These are phyloP conservation scores for Drosophila kepulauana DNA, from an alignment of 1,140 invertebrate genomes.

Conservation along the genomic window DNA sequence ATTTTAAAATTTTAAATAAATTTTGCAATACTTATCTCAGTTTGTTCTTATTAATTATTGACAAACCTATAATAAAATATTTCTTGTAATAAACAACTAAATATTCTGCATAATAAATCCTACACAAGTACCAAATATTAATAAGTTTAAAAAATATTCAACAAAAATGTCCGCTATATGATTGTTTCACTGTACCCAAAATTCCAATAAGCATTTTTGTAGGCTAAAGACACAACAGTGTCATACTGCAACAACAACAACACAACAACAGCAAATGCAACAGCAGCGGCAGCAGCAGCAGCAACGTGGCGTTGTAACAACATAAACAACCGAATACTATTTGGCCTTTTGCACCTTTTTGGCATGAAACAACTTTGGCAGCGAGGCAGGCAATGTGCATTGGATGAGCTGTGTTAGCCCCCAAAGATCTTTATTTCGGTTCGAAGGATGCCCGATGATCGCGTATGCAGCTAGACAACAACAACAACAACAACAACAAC, in stretches of 20 bases:
- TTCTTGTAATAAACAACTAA: no score
- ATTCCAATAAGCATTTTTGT: slow-evolving; percentile 70
- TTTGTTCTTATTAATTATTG: no score
- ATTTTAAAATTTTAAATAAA: no score
- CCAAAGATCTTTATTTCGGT: slow-evolving; percentile 78
- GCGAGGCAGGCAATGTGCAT: slow-evolving; percentile 32
- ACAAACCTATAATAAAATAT: no score
- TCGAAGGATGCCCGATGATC: slow-evolving; percentile 47
- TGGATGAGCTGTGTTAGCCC: slow-evolving; percentile 69
- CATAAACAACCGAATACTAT: slow-evolving; percentile 82
- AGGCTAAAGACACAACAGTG: slow-evolving; percentile 57
- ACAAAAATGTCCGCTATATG: not conserved
- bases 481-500: slow-evolving; percentile 51
- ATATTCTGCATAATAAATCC: no score
- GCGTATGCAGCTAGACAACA: slow-evolving; percentile 29
- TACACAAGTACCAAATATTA: no score
- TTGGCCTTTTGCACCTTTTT: slow-evolving; percentile 82
- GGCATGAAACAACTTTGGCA: slow-evolving; percentile 76
- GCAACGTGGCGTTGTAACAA: slow-evolving; percentile 75
- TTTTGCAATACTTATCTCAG: no score
- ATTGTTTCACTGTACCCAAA: slow-evolving; percentile 42
- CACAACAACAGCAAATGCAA: slow-evolving; percentile 27
- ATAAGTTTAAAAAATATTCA: no score
- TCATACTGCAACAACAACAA: slow-evolving; percentile 27
- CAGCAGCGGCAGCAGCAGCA: no score